Conservation (phyloP, 2,888 invertebrate species). For the Coenonympha arcania region DNA sequence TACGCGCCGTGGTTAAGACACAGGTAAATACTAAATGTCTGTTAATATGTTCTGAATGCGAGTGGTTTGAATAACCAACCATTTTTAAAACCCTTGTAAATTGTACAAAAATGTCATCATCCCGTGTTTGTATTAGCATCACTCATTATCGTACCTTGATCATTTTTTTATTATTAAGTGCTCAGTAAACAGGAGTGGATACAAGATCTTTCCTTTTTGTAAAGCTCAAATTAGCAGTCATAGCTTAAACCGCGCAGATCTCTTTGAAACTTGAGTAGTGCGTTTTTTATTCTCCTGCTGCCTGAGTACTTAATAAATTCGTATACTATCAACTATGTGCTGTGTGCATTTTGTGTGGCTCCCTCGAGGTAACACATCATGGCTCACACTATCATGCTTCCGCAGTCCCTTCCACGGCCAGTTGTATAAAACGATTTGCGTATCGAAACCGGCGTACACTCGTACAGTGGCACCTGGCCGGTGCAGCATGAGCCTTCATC, state of each 20-base stretch:
- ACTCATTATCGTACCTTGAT: constrained; percentile 25
- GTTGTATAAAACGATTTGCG: constrained; percentile 36
- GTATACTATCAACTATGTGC: too few relatives aligned
- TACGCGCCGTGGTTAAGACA: constrained; percentile 91
- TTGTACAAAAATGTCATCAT: constrained; percentile 14
- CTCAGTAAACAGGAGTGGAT: too few relatives aligned
- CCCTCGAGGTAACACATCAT: constrained; percentile 29
- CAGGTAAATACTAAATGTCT: constrained; percentile 79
- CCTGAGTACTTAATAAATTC: too few relatives aligned
- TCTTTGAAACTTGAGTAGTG: too few relatives aligned
- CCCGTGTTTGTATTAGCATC: constrained; percentile 32
- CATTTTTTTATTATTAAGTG: too few relatives aligned
- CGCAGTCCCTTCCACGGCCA: constrained; percentile 50
- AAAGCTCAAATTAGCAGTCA: too few relatives aligned
- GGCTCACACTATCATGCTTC: constrained; percentile 48
- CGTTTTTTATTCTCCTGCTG: too few relatives aligned
- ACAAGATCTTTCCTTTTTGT: too few relatives aligned
- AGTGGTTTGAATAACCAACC: constrained; percentile 30
- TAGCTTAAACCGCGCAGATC: too few relatives aligned
- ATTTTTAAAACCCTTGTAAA: constrained; percentile 19
- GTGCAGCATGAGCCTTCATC: too few relatives aligned
- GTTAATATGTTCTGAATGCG: constrained; percentile 24
- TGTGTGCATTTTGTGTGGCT: constrained; percentile 38
- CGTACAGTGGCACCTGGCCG: too few relatives aligned
- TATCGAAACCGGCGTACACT: too few relatives aligned